A percentile compares a stretch with the other conserved stretches of the same genome.
phyloP scores from a whole-genome alignment of 2,113 vertebrate species.

The Ginglymostoma cirratum region DNA sequence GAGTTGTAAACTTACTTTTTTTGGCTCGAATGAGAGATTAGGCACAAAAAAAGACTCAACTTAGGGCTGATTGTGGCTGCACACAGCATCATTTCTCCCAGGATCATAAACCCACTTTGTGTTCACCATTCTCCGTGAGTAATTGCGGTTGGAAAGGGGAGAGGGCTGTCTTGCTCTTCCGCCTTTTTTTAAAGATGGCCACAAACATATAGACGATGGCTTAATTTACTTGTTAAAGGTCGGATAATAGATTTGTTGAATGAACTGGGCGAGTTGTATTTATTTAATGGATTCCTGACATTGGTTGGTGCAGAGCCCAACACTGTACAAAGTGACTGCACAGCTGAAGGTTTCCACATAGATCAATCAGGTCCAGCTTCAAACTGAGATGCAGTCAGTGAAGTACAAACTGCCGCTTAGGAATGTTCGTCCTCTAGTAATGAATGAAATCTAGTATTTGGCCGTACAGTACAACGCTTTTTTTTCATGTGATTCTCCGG shows the following conservation, averaged over 20 bases:
- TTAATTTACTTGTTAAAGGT: not conserved
- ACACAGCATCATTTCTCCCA: slow-evolving; percentile 83
- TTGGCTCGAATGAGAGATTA: slow-evolving; percentile 82
- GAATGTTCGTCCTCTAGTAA: not conserved
- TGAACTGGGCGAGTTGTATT: not conserved
- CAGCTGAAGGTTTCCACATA: not conserved
- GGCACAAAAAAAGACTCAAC: slow-evolving; percentile 95
- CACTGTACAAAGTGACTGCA: not conserved
- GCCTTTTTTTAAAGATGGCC: not conserved
- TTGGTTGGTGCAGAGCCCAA: not conserved
- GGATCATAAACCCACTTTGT: not conserved
- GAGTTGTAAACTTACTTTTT: slow-evolving; percentile 99
- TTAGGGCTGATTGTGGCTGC: slow-evolving; percentile 85
- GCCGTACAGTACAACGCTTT: slow-evolving; percentile 7
- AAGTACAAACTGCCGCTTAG: not conserved
- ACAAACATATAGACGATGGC: not conserved
- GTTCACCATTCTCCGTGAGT: not conserved
- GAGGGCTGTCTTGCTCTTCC: not conserved
- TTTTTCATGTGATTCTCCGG: slow-evolving; percentile 15
- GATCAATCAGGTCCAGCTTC: not conserved
- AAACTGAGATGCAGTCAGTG: not conserved
- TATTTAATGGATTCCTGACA: not conserved
- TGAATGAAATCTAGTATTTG: slow-evolving; percentile 5
- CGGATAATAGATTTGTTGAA: not conserved
- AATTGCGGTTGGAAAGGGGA: not conserved